Evolutionary conservation across 2,797 vertebrate genomes (phyloP).

Genomic region (Microhierax caerulescens): DNA sequence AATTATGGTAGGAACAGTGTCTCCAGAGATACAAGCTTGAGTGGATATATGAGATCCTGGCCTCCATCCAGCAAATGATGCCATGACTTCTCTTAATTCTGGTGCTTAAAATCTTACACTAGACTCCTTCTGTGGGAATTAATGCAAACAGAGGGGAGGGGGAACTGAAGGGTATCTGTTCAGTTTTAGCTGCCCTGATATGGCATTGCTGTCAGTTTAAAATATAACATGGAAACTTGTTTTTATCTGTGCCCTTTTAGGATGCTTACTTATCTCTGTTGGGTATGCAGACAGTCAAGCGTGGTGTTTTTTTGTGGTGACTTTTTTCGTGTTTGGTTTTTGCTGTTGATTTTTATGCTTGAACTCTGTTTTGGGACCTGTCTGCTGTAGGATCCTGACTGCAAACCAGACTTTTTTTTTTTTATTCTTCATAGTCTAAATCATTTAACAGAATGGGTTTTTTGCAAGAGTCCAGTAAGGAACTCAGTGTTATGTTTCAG

Average conservation of each 20-base stretch:
- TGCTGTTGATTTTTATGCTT: background rate
- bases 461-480: background rate
- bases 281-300: background rate
- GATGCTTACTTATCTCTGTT: background rate
- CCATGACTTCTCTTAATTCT: slow-evolving; percentile 34
- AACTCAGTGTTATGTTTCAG: background rate
- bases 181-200: background rate
- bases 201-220: background rate
- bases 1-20: slow-evolving; percentile 60
- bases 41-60: slow-evolving; percentile 51
- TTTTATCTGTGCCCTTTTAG: background rate
- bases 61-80: slow-evolving; percentile 51
- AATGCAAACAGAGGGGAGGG: background rate
- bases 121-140: background rate
- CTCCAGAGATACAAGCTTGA: slow-evolving; percentile 52
- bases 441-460: background rate
- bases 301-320: background rate
- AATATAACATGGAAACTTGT: background rate
- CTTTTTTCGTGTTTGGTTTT: background rate
- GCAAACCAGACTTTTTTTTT: background rate
- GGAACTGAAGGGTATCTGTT: background rate
- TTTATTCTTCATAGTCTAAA: background rate
- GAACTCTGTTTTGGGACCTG: background rate
- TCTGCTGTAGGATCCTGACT: background rate
- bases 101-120: slow-evolving; percentile 20